Percentiles rank a stretch among this genome's conserved stretches.
Conservation (phyloP, 2,797 vertebrate genomes). For the Naso thynnoides region DNA sequence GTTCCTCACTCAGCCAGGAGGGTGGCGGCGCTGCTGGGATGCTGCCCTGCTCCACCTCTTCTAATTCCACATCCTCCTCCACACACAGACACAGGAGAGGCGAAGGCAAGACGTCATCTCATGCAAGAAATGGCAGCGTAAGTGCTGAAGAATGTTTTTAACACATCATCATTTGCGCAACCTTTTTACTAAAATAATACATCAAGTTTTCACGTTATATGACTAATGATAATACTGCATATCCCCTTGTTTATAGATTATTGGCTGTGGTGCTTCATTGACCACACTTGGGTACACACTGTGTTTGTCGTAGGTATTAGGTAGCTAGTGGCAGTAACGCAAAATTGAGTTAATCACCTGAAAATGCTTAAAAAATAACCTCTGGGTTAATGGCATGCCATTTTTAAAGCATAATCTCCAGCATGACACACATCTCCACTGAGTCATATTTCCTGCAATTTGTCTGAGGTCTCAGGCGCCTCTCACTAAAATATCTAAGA, state of each 20-base stretch:
- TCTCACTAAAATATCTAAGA: background rate
- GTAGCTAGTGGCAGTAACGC: background rate
- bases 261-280: background rate
- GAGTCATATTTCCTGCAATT: background rate
- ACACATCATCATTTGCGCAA: too few relatives aligned
- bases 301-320: background rate
- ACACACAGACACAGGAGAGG: constrained; percentile 90
- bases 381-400: constrained; percentile 16
- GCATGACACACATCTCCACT: constrained; percentile 7
- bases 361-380: constrained; percentile 29
- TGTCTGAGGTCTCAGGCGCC: constrained; percentile 1
- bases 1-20: constrained; percentile 88
- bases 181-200: background rate
- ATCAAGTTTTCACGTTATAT: background rate
- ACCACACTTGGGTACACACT: background rate
- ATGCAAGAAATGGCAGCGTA: constrained; percentile 87
- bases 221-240: background rate
- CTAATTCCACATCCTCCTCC: constrained; percentile 81
- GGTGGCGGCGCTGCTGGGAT: constrained; percentile 53
- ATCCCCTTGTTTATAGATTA: background rate
- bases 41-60: constrained; percentile 65
- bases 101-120: constrained; percentile 87
- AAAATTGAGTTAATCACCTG: constrained; percentile 5
- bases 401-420: constrained; percentile 9
- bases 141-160: constrained; percentile 17